phyloP scores from a whole-genome alignment of 1,140 invertebrate species.

The Apis florea region DNA sequence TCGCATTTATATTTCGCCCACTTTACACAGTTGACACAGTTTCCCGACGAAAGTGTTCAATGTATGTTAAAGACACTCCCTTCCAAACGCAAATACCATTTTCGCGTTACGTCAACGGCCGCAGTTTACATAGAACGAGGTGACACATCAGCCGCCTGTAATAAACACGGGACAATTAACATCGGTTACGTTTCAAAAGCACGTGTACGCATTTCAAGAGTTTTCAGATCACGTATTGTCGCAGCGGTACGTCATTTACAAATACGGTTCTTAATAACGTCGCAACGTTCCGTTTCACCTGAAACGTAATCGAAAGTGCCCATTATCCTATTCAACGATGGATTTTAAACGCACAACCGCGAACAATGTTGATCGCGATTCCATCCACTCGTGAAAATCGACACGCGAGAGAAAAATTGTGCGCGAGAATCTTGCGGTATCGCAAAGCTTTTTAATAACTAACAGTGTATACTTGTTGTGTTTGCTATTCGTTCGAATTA shows the following conservation, averaged over 20 bases:
- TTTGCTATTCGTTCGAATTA: too few relatives aligned
- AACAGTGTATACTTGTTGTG: too few relatives aligned
- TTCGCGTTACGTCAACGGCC: neutral
- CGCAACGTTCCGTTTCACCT: neutral
- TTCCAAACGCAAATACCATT: neutral
- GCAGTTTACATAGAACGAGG: neutral
- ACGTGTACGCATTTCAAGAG: neutral
- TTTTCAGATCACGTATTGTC: constrained; percentile 34
- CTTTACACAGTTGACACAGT: neutral
- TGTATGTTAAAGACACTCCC: neutral
- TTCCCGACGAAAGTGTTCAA: neutral
- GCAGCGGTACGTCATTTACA: constrained; percentile 22
- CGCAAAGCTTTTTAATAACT: neutral
- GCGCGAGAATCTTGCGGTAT: neutral
- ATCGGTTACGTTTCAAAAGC: neutral
- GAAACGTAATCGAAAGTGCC: neutral
- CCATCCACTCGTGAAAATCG: neutral
- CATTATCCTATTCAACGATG: constrained; percentile 5
- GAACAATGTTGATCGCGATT: constrained; percentile 13
- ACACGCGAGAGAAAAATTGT: neutral
- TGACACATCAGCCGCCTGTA: neutral
- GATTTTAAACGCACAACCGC: neutral
- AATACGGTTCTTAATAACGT: constrained; percentile 25
- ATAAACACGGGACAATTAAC: constrained; percentile 14
- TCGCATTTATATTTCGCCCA: neutral